phyloP scores from a whole-genome alignment of 2,797 vertebrate species.

The Catamblyrhynchus diadema region DNA sequence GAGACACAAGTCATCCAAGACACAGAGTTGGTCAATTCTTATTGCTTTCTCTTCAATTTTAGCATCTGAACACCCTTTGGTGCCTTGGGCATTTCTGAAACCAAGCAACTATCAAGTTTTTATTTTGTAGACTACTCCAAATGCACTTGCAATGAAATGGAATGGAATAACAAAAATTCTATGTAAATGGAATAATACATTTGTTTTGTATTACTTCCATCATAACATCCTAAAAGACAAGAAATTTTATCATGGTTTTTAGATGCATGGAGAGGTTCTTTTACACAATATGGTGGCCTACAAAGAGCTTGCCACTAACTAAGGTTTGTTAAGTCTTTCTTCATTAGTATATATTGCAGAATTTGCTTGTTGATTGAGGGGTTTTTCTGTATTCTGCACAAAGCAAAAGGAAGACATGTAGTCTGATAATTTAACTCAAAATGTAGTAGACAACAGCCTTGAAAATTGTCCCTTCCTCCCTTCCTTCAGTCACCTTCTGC shows the following conservation, averaged over 20 bases:
- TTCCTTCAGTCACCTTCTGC: background rate
- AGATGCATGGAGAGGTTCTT: background rate
- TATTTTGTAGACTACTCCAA: background rate
- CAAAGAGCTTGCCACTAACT: background rate
- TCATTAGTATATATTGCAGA: background rate
- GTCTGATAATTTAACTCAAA: background rate
- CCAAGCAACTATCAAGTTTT: rapidly evolving
- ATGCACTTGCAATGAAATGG: background rate
- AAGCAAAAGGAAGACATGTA: background rate
- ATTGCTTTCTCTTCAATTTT: background rate
- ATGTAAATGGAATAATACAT: background rate
- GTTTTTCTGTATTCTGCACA: background rate
- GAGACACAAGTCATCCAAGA: background rate
- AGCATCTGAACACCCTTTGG: background rate
- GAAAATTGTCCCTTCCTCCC: background rate
- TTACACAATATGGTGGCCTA: too few species aligned
- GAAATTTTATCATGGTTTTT: background rate
- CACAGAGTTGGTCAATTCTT: background rate
- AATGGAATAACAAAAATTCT: background rate
- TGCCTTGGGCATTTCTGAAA: background rate
- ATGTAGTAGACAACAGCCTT: background rate
- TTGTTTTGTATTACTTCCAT: background rate
- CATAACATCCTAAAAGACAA: background rate
- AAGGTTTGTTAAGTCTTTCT: background rate
- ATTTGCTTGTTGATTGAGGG: rapidly evolving